Percentiles rank a stretch among this genome's conserved stretches.
phyloP scores from a whole-genome alignment of 2,113 vertebrate genomes.

The Laticauda laticaudata region DNA sequence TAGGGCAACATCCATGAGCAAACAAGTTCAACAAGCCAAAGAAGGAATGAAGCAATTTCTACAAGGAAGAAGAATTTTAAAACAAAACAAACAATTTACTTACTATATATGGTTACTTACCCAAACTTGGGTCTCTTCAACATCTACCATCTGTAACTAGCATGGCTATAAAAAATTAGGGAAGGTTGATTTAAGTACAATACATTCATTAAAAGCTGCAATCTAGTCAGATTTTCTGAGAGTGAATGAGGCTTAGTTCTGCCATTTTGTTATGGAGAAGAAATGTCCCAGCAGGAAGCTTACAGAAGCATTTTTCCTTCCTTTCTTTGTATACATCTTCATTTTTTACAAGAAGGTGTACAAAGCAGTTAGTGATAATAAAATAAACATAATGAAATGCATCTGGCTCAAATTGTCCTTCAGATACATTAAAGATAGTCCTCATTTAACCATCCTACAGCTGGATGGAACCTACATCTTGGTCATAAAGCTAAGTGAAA shows the following conservation, averaged over 20 bases:
- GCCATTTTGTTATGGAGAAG: not conserved
- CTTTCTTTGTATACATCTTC: not conserved
- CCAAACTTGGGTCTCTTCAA: not conserved
- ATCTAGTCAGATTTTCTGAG: not conserved
- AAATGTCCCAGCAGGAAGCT: not conserved
- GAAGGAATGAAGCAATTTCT: constrained; percentile 6
- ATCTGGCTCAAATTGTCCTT: not conserved
- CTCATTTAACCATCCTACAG: not conserved
- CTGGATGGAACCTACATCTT: not conserved
- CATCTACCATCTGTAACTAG: not conserved
- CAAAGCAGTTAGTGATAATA: not conserved
- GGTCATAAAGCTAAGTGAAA: not conserved
- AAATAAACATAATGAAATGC: not conserved
- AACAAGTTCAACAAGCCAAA: constrained; percentile 18
- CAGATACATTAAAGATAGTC: not conserved
- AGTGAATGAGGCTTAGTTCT: not conserved
- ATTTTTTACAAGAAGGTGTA: not conserved
- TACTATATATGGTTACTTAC: not conserved
- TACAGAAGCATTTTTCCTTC: not conserved
- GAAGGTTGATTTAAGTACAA: not conserved
- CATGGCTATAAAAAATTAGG: not conserved
- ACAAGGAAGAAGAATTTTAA: not conserved
- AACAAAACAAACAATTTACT: not conserved
- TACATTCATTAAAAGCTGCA: not conserved
- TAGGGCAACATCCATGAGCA: constrained; percentile 12